Evolutionary conservation across 2,113 vertebrate species (phyloP).

Genomic region (Junco hyemalis): DNA sequence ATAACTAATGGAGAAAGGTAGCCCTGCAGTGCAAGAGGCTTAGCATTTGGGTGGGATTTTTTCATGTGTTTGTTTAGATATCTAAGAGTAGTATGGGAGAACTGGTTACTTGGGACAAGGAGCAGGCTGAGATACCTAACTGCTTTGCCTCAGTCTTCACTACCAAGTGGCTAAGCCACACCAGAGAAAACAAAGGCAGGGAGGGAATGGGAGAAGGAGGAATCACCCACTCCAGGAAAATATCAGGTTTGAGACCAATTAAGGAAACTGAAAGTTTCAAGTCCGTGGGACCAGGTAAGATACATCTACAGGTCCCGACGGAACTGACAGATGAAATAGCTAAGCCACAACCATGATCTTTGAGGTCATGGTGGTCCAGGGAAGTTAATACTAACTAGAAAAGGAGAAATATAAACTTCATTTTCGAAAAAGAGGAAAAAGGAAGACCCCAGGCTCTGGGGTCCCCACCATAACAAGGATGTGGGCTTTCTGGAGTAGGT

Average conservation of each 20-base stretch:
- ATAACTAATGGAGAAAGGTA: not conserved
- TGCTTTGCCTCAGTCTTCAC: not conserved
- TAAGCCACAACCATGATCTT: not conserved
- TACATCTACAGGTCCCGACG: not conserved
- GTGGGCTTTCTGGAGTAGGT: not conserved
- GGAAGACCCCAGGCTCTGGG: not conserved
- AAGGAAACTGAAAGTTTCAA: not conserved
- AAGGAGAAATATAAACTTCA: not conserved
- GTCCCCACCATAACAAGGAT: not conserved
- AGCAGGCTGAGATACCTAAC: not conserved
- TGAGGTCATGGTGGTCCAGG: not conserved
- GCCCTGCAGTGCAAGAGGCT: not conserved
- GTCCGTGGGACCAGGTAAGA: not conserved
- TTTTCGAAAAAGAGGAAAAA: not conserved
- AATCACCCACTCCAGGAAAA: not conserved
- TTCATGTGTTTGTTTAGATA: not conserved
- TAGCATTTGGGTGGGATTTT: accelerated
- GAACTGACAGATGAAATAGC: accelerated
- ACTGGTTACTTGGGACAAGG: not conserved
- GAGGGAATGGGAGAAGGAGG: not conserved
- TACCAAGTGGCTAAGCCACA: not conserved
- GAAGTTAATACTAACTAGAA: not conserved
- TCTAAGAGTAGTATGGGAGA: not conserved
- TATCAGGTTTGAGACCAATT: not conserved
- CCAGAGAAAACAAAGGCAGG: not conserved